These are phyloP conservation scores for Dipodomys spectabilis DNA, from an alignment of 2,113 vertebrate genomes.

Conservation along the genomic window DNA sequence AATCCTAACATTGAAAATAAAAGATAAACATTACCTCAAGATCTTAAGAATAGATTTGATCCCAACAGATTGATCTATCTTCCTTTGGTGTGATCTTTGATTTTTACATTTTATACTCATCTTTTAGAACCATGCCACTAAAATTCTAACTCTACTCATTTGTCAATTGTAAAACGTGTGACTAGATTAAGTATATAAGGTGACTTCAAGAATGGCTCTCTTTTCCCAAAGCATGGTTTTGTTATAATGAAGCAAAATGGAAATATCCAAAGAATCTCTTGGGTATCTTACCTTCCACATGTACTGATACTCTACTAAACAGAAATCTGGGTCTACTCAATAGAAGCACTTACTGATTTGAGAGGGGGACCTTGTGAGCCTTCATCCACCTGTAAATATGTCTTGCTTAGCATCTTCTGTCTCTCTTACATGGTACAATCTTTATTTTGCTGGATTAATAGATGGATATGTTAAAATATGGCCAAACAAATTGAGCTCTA, in stretches of 20 bases:
- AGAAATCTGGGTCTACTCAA: conserved; percentile 35
- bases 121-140: conserved; percentile 55
- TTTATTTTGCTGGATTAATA: conserved; percentile 51
- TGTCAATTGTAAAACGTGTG: conserved; percentile 35
- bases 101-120: conserved; percentile 53
- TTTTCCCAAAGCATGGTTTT: background rate
- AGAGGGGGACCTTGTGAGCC: conserved; percentile 20
- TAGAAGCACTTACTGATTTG: conserved; percentile 57
- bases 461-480: conserved; percentile 11
- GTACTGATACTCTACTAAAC: conserved; percentile 49
- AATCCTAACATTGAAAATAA: background rate
- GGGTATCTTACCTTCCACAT: background rate
- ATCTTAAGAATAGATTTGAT: conserved; percentile 52
- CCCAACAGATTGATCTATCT: background rate
- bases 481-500: conserved; percentile 54
- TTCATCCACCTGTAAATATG: conserved; percentile 40
- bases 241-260: conserved; percentile 44
- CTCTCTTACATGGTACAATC: background rate
- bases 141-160: conserved; percentile 53
- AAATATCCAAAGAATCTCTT: conserved; percentile 31
- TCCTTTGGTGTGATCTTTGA: conserved; percentile 62
- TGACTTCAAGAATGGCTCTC: conserved; percentile 35
- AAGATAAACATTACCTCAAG: background rate
- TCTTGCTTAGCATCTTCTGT: background rate
- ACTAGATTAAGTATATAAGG: conserved; percentile 39